These are phyloP conservation scores for Catocala nupta DNA, from an alignment of 2,888 invertebrate genomes.

Conservation along the genomic window DNA sequence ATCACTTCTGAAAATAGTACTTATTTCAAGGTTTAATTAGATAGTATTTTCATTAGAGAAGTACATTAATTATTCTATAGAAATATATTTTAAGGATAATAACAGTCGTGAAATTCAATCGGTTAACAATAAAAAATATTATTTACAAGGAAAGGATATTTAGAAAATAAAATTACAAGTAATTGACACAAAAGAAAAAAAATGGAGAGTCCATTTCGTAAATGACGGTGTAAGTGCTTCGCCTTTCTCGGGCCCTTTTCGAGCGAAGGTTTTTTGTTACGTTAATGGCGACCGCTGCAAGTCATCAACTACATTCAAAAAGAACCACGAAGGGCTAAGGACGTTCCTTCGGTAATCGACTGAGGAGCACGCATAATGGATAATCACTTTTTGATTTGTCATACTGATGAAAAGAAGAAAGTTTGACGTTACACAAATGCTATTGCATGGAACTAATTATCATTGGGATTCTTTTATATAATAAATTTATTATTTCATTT, in stretches of 20 bases:
- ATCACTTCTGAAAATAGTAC: no score
- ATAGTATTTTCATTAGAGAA: no score
- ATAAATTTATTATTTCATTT: no score
- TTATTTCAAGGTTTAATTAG: no score
- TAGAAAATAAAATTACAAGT: conserved; percentile 10
- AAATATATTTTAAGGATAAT: not conserved
- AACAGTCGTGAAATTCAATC: conserved; percentile 15
- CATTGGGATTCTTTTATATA: no score
- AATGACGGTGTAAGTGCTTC: conserved; percentile 23
- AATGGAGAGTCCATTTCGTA: conserved; percentile 24
- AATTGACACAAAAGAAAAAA: conserved; percentile 17
- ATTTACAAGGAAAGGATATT: not conserved
- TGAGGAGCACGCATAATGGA: not conserved
- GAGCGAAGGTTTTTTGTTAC: conserved; percentile 11
- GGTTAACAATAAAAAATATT: not conserved
- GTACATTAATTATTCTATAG: no score
- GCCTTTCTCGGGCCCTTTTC: conserved; percentile 4
- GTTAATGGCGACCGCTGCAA: conserved; percentile 14
- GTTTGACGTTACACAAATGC: not conserved
- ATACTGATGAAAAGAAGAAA: not conserved
- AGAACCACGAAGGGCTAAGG: conserved; percentile 2
- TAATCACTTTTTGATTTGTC: not conserved
- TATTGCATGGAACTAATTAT: no score
- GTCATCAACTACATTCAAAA: conserved; percentile 15
- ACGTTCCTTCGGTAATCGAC: not conserved